A percentile compares a stretch with the other conserved stretches of the same genome.
phyloP scores from a whole-genome alignment of 2,888 invertebrate genomes.

The Pseudanteris insignis region DNA sequence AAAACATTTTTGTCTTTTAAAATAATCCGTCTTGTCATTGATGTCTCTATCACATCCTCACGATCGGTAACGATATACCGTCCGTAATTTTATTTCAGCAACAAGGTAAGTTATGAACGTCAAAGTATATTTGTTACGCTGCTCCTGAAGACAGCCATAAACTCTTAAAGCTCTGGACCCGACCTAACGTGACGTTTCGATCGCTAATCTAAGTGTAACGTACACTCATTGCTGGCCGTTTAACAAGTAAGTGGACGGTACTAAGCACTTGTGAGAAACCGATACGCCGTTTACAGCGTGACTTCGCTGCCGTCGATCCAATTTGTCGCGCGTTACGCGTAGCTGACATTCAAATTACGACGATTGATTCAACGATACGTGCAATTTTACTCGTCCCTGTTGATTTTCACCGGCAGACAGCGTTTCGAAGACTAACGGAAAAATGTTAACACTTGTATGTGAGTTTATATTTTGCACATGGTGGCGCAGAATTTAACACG shows the following conservation, averaged over 20 bases:
- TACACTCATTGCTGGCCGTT: constrained; percentile 18
- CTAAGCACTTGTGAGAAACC: constrained; percentile 26
- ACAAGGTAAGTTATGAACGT: constrained; percentile 60
- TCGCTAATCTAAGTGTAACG: constrained; percentile 26
- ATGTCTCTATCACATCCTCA: constrained; percentile 60
- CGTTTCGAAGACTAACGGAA: too few relatives aligned
- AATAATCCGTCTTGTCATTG: constrained; percentile 48
- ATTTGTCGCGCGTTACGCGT: neutral
- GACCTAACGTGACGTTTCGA: constrained; percentile 26
- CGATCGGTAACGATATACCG: constrained; percentile 10
- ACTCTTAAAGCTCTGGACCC: constrained; percentile 46
- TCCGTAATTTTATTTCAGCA: constrained; percentile 55
- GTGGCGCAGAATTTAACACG: too few relatives aligned
- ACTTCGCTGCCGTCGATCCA: too few relatives aligned
- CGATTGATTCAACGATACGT: too few relatives aligned
- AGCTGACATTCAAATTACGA: neutral
- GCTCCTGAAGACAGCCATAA: constrained; percentile 50
- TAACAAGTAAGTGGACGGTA: constrained; percentile 33
- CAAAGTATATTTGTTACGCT: constrained; percentile 46
- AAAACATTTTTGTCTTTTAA: constrained; percentile 62
- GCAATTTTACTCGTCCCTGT: neutral
- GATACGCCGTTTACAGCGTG: constrained; percentile 33
- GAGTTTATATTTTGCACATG: too few relatives aligned
- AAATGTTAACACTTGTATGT: too few relatives aligned
- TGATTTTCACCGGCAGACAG: neutral